Conservation (phyloP, 2,888 invertebrate species). For the Platerodrilus igneus region DNA sequence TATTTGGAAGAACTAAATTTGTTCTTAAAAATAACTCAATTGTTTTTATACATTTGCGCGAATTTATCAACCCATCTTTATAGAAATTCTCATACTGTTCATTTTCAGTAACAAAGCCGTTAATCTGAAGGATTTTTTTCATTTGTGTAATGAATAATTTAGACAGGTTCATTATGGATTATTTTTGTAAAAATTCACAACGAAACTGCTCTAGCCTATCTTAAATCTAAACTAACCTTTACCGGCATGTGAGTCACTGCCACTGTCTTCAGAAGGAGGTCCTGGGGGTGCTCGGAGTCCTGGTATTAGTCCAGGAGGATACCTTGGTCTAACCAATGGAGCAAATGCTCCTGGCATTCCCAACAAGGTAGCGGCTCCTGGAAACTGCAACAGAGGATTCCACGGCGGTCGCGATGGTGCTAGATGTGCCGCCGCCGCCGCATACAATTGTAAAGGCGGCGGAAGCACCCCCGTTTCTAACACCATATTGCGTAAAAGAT, state of each 20-base stretch:
- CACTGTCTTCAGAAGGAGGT: constrained; percentile 48
- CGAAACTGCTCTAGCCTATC: too few species aligned
- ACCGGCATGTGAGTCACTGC: constrained; percentile 47
- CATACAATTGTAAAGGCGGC: constrained; percentile 66
- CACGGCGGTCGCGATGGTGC: constrained; percentile 57
- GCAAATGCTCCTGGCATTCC: constrained; percentile 49
- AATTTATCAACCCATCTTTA: too few species aligned
- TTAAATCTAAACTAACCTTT: constrained; percentile 46
- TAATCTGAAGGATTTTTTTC: too few species aligned
- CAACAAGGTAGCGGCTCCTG: constrained; percentile 46
- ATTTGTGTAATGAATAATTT: too few species aligned
- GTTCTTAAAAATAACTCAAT: too few species aligned
- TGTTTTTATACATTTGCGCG: too few species aligned
- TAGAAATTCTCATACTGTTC: too few species aligned
- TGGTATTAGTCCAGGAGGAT: constrained; percentile 41
- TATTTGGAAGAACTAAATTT: too few species aligned
- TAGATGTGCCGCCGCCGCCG: constrained; percentile 65
- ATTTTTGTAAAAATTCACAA: too few species aligned
- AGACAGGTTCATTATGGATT: too few species aligned
- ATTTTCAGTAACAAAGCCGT: too few species aligned
- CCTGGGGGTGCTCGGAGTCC: constrained; percentile 45
- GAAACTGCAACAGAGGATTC: constrained; percentile 49
- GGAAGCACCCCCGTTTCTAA: constrained; percentile 61
- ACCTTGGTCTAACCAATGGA: constrained; percentile 44
- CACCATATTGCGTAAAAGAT: constrained; percentile 52